phyloP scores from a whole-genome alignment of 92 coral and sea anemone genomes.

The Zoanthus gigantus region DNA sequence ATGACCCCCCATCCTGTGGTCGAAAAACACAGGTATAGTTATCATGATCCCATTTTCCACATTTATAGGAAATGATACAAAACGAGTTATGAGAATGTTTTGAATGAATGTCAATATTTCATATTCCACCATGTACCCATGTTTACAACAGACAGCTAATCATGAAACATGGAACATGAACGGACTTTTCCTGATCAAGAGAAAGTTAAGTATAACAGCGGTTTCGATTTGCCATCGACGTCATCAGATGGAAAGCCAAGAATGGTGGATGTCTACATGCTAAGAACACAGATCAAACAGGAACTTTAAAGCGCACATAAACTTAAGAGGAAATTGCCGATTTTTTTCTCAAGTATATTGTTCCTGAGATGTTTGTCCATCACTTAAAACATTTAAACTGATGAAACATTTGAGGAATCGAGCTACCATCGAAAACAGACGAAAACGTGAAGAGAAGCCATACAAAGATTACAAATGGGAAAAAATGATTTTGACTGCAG shows the following conservation, averaged over 20 bases:
- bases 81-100: too few species aligned
- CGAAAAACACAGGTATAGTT: too few species aligned
- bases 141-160: too few species aligned
- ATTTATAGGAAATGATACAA: neutral
- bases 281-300: constrained; percentile 26
- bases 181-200: neutral
- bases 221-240: constrained; percentile 17
- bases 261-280: constrained; percentile 33
- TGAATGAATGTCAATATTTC: too few species aligned
- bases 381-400: constrained; percentile 51
- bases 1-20: too few species aligned
- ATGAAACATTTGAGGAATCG: constrained; percentile 38
- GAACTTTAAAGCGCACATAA: constrained; percentile 12
- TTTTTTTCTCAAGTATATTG: constrained; percentile 47
- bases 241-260: constrained; percentile 38
- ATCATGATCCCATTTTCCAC: too few species aligned
- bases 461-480: constrained; percentile 51
- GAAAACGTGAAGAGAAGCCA: constrained; percentile 38
- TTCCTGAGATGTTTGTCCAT: constrained; percentile 45
- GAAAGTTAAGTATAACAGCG: neutral
- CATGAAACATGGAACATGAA: too few species aligned
- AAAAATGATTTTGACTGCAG: constrained; percentile 48
- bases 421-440: constrained; percentile 37
- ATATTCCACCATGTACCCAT: neutral
- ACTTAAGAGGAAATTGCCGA: constrained; percentile 45